Evolutionary conservation across 2,888 invertebrate species (phyloP).

Genomic region (Drosophila ustulata): DNA sequence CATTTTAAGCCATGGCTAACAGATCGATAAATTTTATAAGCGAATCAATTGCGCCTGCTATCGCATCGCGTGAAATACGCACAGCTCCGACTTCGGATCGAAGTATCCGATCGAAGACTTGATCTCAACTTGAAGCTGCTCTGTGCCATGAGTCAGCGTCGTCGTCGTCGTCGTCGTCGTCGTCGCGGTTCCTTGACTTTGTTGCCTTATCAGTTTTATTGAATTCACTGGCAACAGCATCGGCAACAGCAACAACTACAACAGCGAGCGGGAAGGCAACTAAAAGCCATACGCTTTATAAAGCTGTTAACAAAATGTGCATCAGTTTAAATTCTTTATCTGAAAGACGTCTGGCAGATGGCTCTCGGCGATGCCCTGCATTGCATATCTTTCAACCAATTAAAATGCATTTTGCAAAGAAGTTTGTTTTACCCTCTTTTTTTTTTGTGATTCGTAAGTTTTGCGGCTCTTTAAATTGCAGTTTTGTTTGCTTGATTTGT

Average conservation of each 20-base stretch:
- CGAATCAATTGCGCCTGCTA: constrained; percentile 80
- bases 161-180: neutral
- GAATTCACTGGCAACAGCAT: constrained; percentile 53
- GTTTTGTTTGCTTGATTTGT: constrained; percentile 59
- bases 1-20: constrained; percentile 61
- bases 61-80: constrained; percentile 80
- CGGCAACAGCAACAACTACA: constrained; percentile 12
- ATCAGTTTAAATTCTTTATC: constrained; percentile 84
- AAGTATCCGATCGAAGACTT: constrained; percentile 23
- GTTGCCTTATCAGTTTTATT: constrained; percentile 82
- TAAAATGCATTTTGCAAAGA: constrained; percentile 82
- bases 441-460: constrained; percentile 8
- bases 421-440: constrained; percentile 40
- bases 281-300: constrained; percentile 79
- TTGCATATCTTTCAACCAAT: constrained; percentile 83
- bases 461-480: constrained; percentile 56
- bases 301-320: constrained; percentile 84
- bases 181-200: constrained; percentile 66
- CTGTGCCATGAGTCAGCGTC: constrained; percentile 46
- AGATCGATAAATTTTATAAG: constrained; percentile 82
- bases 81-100: constrained; percentile 40
- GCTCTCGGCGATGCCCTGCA: constrained; percentile 67
- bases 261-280: constrained; percentile 28
- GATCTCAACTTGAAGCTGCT: constrained; percentile 28
- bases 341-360: constrained; percentile 65